Evolutionary conservation across 2,888 invertebrate species (phyloP).

Genomic region (Eudemis profundana): DNA sequence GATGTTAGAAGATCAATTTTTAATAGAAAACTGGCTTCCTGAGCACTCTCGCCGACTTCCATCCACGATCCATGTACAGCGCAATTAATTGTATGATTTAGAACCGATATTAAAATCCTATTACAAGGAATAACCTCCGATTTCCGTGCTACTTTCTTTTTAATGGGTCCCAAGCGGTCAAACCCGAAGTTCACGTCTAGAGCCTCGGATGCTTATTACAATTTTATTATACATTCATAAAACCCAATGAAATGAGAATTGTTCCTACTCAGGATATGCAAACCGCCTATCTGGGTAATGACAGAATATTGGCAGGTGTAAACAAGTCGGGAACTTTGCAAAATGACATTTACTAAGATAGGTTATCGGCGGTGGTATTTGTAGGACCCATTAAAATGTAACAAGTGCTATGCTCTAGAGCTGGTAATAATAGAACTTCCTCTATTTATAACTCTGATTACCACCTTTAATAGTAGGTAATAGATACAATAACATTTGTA

Average conservation of each 20-base stretch:
- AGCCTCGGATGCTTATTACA: slow-evolving; percentile 53
- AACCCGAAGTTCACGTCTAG: slow-evolving; percentile 59
- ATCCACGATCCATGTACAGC: slow-evolving; percentile 47
- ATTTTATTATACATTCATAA: slow-evolving; percentile 50
- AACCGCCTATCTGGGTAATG: slow-evolving; percentile 29
- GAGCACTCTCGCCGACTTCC: slow-evolving; percentile 40
- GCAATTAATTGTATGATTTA: slow-evolving; percentile 58
- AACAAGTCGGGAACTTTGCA: slow-evolving; percentile 6
- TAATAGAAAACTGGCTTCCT: slow-evolving; percentile 21
- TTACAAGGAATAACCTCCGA: slow-evolving; percentile 54
- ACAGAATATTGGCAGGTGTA: slow-evolving; percentile 31
- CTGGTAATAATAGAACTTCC: no score
- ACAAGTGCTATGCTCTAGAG: neutral
- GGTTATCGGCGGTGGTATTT: slow-evolving; percentile 6
- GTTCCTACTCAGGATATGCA: slow-evolving; percentile 41
- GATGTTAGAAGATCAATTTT: neutral
- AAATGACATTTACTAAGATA: slow-evolving; percentile 24
- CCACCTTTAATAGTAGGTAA: no score
- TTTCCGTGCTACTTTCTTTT: slow-evolving; percentile 59
- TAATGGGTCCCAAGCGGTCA: slow-evolving; percentile 61
- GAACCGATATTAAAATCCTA: slow-evolving; percentile 49
- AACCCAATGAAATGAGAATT: slow-evolving; percentile 51
- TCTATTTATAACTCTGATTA: no score
- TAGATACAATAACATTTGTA: no score
- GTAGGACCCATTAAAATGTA: slow-evolving; percentile 8